Evolutionary conservation across 2,888 invertebrate species (phyloP).

Genomic region (Cryptocephalus moraei): DNA sequence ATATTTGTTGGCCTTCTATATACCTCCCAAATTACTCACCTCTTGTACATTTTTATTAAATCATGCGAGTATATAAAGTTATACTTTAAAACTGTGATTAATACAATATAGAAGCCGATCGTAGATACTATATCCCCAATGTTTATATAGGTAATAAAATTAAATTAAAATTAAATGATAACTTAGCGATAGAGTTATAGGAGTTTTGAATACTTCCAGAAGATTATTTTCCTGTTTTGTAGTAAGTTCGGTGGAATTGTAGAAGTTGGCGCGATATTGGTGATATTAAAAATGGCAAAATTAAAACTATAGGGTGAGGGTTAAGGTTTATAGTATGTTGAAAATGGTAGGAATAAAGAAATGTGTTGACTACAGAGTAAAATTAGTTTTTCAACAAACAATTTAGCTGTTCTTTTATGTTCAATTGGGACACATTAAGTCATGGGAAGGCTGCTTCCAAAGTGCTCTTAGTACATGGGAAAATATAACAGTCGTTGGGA

Average conservation of each 20-base stretch:
- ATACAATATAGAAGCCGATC: conserved; percentile 22
- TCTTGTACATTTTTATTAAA: conserved; percentile 12
- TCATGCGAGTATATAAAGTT: conserved; percentile 15
- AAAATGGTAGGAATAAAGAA: no score
- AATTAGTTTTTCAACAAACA: no score
- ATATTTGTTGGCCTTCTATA: conserved; percentile 1
- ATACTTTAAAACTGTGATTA: conserved; percentile 32
- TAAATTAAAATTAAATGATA: no score
- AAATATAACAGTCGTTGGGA: no score
- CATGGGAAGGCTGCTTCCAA: no score
- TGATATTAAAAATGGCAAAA: no score
- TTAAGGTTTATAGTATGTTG: no score
- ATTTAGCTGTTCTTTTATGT: no score
- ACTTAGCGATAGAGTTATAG: conserved; percentile 1
- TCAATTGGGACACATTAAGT: no score
- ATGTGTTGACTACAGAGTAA: no score
- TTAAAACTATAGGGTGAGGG: no score
- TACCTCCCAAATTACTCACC: conserved; percentile 13
- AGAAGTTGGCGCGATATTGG: background rate
- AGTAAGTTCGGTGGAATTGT: background rate
- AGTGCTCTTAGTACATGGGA: no score
- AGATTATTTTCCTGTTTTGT: background rate
- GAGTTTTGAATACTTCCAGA: background rate
- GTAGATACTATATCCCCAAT: conserved; percentile 17
- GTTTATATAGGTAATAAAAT: conserved; percentile 4